Evolutionary conservation across 2,113 vertebrate species (phyloP).

Genomic region (Suncus etruscus): DNA sequence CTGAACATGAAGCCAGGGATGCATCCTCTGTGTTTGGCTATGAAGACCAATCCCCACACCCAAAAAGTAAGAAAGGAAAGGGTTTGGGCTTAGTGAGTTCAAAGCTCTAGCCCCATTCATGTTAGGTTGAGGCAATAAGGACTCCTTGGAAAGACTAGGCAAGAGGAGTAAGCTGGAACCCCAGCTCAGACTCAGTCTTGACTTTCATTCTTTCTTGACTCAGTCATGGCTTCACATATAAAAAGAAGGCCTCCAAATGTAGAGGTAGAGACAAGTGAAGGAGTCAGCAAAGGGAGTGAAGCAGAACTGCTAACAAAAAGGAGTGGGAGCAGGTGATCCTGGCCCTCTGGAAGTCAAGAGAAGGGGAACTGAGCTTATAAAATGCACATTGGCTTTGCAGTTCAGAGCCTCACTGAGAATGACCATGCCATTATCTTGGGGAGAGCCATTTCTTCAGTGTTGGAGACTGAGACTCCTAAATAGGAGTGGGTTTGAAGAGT

Average conservation of each 20-base stretch:
- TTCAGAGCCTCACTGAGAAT: not conserved
- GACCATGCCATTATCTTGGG: not conserved
- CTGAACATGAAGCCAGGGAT: no score
- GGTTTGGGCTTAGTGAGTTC: not conserved
- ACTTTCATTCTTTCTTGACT: not conserved
- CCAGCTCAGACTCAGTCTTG: not conserved
- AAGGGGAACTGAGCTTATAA: not conserved
- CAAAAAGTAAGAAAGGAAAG: not conserved
- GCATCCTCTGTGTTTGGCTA: no score
- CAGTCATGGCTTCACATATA: not conserved
- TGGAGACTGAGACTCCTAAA: not conserved
- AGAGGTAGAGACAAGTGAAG: not conserved
- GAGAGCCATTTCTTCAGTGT: not conserved
- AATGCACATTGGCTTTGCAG: not conserved
- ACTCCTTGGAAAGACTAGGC: not conserved
- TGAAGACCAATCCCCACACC: no score
- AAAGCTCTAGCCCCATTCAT: not conserved
- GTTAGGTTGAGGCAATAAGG: not conserved
- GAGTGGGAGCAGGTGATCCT: not conserved
- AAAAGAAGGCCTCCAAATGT: not conserved
- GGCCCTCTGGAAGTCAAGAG: not conserved
- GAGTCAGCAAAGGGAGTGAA: not conserved
- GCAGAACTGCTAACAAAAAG: not conserved
- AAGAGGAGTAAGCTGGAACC: not conserved
- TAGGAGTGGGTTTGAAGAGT: slow-evolving; percentile 15